A percentile compares a stretch with the other conserved stretches of the same genome.
phyloP scores from a whole-genome alignment of 1,140 invertebrate genomes.

The Fopius arisanus region DNA sequence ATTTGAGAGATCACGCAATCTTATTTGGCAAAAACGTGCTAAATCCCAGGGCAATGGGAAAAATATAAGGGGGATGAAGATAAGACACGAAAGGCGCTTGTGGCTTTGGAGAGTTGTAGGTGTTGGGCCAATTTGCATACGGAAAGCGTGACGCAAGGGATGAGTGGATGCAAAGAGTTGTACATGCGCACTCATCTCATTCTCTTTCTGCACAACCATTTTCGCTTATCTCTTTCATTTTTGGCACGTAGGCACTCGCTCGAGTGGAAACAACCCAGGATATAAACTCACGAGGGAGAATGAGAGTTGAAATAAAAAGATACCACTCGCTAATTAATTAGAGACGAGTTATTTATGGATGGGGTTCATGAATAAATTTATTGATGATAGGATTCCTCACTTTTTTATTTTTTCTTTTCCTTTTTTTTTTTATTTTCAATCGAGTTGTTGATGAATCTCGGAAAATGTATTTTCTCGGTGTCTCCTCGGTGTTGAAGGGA shows the following conservation, averaged over 20 bases:
- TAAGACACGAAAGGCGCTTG: constrained; percentile 46
- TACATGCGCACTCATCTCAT: not conserved
- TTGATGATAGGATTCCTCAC: not conserved
- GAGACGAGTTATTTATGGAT: not conserved
- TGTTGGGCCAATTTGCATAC: constrained; percentile 50
- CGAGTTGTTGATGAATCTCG: not conserved
- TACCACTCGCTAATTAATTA: not conserved
- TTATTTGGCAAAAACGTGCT: not conserved
- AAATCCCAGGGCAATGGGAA: not conserved
- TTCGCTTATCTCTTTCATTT: constrained; percentile 24
- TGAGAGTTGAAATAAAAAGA: not conserved
- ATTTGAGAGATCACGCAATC: not conserved
- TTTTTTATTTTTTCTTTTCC: not conserved
- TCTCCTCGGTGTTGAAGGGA: constrained; percentile 25
- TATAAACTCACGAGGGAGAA: not conserved
- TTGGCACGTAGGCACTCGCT: not conserved
- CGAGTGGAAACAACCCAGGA: not conserved
- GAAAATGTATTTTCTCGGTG: not conserved
- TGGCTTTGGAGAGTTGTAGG: constrained; percentile 38
- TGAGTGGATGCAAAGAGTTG: constrained; percentile 6
- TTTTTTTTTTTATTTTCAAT: too few relatives aligned
- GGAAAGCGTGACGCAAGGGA: constrained; percentile 20
- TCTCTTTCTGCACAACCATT: not conserved
- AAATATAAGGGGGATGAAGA: constrained; percentile 42
- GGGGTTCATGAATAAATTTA: not conserved